A percentile compares a stretch with the other conserved stretches of the same genome.
Conservation (phyloP, 2,888 invertebrate genomes). For the Phanerotoma sp. region DNA sequence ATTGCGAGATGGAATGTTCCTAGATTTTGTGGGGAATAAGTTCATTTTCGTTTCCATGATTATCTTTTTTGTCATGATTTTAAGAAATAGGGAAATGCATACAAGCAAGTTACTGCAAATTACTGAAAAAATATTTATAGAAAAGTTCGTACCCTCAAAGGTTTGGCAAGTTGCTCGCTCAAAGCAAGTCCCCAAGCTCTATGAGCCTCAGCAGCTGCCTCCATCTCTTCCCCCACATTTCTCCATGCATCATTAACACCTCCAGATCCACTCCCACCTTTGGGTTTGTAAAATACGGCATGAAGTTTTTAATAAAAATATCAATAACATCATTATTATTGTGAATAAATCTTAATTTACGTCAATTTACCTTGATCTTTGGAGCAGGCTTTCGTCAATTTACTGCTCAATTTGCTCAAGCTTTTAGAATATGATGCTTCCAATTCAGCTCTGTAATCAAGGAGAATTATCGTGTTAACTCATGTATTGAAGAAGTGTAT, state of each 20-base stretch:
- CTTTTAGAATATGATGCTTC: conserved; percentile 91
- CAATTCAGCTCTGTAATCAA: conserved; percentile 76
- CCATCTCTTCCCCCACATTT: conserved; percentile 88
- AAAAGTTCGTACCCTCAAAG: conserved; percentile 68
- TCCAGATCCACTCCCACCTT: conserved; percentile 69
- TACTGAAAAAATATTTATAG: not conserved
- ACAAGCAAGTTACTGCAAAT: too few species aligned
- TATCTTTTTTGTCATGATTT: too few species aligned
- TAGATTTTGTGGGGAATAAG: too few species aligned
- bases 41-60: too few species aligned
- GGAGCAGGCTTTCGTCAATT: conserved; percentile 77
- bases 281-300: too few species aligned
- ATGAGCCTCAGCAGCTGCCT: conserved; percentile 87
- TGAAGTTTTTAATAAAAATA: too few species aligned
- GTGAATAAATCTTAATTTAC: not conserved
- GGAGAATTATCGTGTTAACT: conserved; percentile 22
- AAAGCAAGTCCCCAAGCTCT: conserved; percentile 78
- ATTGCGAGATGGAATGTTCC: too few species aligned
- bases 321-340: not conserved
- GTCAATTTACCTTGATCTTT: conserved; percentile 58
- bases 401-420: conserved; percentile 81
- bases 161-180: conserved; percentile 87
- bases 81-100: too few species aligned
- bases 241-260: conserved; percentile 90
- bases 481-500: too few species aligned